phyloP scores from a whole-genome alignment of 2,888 invertebrate species.

The Agrilus mali region DNA sequence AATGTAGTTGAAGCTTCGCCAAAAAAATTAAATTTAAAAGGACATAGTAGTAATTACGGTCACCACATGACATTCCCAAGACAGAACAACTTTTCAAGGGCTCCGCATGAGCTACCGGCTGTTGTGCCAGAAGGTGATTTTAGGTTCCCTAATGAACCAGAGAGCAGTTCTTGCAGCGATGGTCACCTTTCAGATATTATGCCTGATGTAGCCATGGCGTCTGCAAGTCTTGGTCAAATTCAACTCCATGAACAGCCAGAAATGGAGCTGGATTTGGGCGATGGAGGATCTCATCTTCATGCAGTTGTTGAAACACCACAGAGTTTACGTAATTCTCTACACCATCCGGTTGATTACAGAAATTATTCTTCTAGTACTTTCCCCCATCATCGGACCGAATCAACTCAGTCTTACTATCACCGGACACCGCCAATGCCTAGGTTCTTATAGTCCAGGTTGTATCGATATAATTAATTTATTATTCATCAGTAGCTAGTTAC shows the following conservation, averaged over 20 bases:
- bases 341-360: slow-evolving; percentile 24
- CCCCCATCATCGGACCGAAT: slow-evolving; percentile 20
- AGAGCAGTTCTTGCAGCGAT: slow-evolving; percentile 48
- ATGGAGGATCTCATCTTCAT: slow-evolving; percentile 60
- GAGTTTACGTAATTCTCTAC: slow-evolving; percentile 21
- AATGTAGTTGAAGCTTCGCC: slow-evolving; percentile 34
- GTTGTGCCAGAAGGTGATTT: slow-evolving; percentile 51
- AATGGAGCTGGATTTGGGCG: slow-evolving; percentile 75
- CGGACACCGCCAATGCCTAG: slow-evolving; percentile 18
- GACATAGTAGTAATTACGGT: slow-evolving; percentile 37
- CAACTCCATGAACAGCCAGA: slow-evolving; percentile 48
- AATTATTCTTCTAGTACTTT: slow-evolving; percentile 28
- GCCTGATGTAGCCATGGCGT: slow-evolving; percentile 91
- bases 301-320: slow-evolving; percentile 20
- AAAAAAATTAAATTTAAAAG: slow-evolving; percentile 20
- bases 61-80: slow-evolving; percentile 52
- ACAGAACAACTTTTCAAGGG: slow-evolving; percentile 32
- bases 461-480: too few relatives aligned
- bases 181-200: slow-evolving; percentile 70
- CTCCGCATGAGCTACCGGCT: slow-evolving; percentile 49
- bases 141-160: slow-evolving; percentile 32
- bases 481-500: too few relatives aligned
- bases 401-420: slow-evolving; percentile 16
- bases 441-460: slow-evolving; percentile 20
- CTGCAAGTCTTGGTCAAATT: slow-evolving; percentile 55